Conservation (phyloP, 2,113 vertebrate species). For the Clarias batrachus region DNA sequence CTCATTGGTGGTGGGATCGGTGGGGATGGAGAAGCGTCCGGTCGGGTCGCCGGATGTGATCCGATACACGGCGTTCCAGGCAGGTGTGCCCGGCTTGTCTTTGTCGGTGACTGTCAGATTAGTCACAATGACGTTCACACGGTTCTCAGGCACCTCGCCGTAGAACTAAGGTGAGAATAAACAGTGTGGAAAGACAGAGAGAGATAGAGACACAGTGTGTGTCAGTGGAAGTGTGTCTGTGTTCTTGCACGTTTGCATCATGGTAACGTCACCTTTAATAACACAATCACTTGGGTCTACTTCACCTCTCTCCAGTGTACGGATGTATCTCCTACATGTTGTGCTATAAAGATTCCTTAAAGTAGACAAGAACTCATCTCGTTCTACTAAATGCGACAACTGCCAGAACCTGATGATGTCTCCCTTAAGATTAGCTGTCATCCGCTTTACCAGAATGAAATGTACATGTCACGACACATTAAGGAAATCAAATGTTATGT, state of each 20-base stretch:
- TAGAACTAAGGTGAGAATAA: slow-evolving; percentile 78
- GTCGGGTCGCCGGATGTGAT: slow-evolving; percentile 85
- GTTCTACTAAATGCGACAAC: background rate
- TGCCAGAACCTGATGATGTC: background rate
- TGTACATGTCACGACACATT: background rate
- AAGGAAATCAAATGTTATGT: background rate
- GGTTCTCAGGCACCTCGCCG: slow-evolving; percentile 91
- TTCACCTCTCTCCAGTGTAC: background rate
- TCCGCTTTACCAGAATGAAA: background rate
- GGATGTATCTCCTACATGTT: background rate
- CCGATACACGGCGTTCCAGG: slow-evolving; percentile 87
- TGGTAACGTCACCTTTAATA: background rate
- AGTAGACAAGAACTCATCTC: background rate
- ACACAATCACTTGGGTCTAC: background rate
- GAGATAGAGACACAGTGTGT: background rate
- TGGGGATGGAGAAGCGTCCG: slow-evolving; percentile 86
- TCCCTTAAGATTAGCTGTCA: slow-evolving; percentile 5
- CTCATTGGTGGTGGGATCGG: slow-evolving; percentile 90
- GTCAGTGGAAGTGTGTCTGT: background rate
- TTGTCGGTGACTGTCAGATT: slow-evolving; percentile 94
- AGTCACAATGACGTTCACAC: slow-evolving; percentile 85
- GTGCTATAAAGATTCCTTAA: background rate
- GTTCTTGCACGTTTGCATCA: background rate
- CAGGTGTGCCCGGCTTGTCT: slow-evolving; percentile 86
- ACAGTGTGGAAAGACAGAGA: background rate